Base-by-base conservation (phyloP, 2,888 invertebrate genomes). In the Gasteruption jaculator region DNA sequence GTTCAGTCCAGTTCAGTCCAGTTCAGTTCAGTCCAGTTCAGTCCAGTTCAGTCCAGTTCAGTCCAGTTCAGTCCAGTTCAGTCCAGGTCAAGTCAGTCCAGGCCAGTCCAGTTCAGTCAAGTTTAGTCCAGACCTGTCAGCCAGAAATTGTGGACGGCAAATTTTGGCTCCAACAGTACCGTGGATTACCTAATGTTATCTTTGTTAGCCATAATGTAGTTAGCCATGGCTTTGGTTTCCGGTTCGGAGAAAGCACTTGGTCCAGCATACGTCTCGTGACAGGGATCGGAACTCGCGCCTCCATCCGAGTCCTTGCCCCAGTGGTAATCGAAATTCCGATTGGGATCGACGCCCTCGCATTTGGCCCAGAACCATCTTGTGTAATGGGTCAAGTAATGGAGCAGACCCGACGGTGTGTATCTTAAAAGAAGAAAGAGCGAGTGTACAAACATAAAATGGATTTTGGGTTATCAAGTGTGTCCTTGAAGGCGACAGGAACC, bases 341-440 rank as follows among this genome's bases (percentile, higher is more conserved):
- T 87, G 1, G 83, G 76, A 60, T 89, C 87, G 1, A 85, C 86
- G 1, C 89, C 89, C 26, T 79, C 76, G 64, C 88, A 88, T 33
- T 75, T 76, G 0, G 75, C 72, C 46, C 74, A 74, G 3, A 78
- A 74, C 79, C 80, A 79, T 52, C 74, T 77, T 3, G 68, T 56
- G 25, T 68, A 68, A 27, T 68, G 67, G 1, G 62, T 54, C 4
- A 70, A 54, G 5, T 64, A 41, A 19, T 66, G 58, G 26, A 65
- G 53, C 6, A 69, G 47, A 10, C 64, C 60, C 1, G 54, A 40
- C 8, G 53, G 54, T 24, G 52, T 52, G 30, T 58, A 55, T 31
- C 57, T 56, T 22, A 35, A 20, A 24, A 14, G 21, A 22, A 5
- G 8, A 34, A 18, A 22, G 24, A 25, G 5, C n/a, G 33, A 46